A percentile compares a stretch with the other conserved stretches of the same genome.
Conservation (phyloP, 2,888 invertebrate species). For the Acanthoscelides obtectus region DNA sequence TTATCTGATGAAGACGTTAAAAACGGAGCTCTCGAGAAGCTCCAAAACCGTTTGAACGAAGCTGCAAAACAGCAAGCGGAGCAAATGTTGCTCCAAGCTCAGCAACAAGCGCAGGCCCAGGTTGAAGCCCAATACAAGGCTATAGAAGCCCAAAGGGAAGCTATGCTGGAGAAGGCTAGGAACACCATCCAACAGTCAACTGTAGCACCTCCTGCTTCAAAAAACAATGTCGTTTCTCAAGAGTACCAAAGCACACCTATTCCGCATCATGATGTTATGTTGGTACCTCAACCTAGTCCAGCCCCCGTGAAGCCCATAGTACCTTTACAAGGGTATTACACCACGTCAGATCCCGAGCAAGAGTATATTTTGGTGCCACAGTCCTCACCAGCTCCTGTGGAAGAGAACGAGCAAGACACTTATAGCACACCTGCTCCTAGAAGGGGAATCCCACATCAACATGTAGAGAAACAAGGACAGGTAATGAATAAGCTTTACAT, state of each 20-base stretch:
- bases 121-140: slow-evolving; percentile 36
- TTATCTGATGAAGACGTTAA: slow-evolving; percentile 1
- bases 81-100: slow-evolving; percentile 33
- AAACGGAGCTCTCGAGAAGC: slow-evolving; percentile 22
- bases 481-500: background rate
- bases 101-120: slow-evolving; percentile 34
- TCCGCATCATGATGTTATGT: background rate
- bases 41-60: slow-evolving; percentile 38
- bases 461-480: background rate
- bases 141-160: slow-evolving; percentile 30
- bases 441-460: background rate
- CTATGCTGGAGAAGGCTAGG: slow-evolving; percentile 10
- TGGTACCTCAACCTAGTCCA: background rate
- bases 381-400: background rate
- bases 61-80: slow-evolving; percentile 34
- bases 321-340: background rate
- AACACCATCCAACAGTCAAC: background rate
- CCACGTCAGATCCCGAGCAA: background rate
- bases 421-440: background rate
- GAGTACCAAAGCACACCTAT: background rate
- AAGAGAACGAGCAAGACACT: background rate
- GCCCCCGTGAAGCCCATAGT: background rate
- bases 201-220: background rate
- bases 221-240: slow-evolving; percentile 3
- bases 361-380: background rate